Conservation (phyloP, 2,113 vertebrate species). For the Sebastes schlegelii region DNA sequence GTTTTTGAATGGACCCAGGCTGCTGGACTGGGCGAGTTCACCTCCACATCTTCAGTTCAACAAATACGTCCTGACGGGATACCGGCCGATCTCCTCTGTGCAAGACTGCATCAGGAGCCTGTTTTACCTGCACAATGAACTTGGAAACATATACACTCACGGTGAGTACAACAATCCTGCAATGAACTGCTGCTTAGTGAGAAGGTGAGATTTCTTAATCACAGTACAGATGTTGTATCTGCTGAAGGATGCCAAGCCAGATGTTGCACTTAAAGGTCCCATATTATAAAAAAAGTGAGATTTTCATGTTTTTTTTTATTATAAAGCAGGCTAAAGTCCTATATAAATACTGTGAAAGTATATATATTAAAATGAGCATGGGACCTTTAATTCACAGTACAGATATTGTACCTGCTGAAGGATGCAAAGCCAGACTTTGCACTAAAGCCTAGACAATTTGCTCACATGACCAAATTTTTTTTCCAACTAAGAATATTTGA, state of each 20-base stretch:
- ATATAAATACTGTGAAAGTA: too few relatives aligned
- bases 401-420: not conserved
- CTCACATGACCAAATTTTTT: not conserved
- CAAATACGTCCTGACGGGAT: slow-evolving; percentile 92
- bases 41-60: slow-evolving; percentile 95
- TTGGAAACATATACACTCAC: slow-evolving; percentile 95
- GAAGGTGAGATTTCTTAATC: slow-evolving; percentile 18
- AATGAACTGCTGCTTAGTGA: slow-evolving; percentile 17
- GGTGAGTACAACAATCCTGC: slow-evolving; percentile 81
- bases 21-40: slow-evolving; percentile 93
- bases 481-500: not conserved
- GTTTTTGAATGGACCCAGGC: slow-evolving; percentile 89
- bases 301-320: too few relatives aligned
- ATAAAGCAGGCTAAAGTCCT: too few relatives aligned
- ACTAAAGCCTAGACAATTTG: not conserved
- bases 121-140: slow-evolving; percentile 95
- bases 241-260: not conserved
- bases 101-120: slow-evolving; percentile 91
- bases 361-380: too few relatives aligned
- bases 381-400: too few relatives aligned
- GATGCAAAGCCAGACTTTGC: not conserved
- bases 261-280: not conserved
- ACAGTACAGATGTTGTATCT: not conserved
- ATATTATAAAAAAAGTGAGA: too few relatives aligned
- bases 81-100: slow-evolving; percentile 90